Conservation (phyloP, 2,113 vertebrate species). For the Ancistrus triradiatus region DNA sequence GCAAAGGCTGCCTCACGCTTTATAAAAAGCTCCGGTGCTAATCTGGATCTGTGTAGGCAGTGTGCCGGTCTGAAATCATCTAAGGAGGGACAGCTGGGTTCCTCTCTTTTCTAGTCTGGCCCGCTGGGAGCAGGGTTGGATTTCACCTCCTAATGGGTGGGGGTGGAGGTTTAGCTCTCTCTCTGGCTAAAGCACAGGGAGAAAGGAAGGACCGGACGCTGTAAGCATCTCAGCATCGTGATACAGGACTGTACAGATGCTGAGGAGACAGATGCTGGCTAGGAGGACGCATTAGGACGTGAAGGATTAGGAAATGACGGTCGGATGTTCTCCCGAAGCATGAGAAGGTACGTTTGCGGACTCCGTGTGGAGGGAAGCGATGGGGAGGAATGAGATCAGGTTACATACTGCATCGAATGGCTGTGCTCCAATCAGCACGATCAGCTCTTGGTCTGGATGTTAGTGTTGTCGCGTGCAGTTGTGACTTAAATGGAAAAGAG, state of each 20-base stretch:
- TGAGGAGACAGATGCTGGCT: background rate
- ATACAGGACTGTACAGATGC: background rate
- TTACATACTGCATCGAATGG: conserved; percentile 23
- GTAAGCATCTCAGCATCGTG: conserved; percentile 42
- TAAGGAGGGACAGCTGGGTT: conserved; percentile 22
- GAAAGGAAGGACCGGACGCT: conserved; percentile 10
- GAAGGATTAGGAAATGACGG: background rate
- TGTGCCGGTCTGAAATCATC: conserved; percentile 29
- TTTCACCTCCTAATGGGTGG: conserved; percentile 63
- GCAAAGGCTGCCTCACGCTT: too few species aligned
- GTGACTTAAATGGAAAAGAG: too few species aligned
- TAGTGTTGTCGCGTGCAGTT: too few species aligned
- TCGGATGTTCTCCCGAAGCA: conserved; percentile 26
- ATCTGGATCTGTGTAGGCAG: background rate
- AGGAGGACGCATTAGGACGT: background rate
- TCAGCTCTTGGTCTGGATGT: background rate
- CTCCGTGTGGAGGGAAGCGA: background rate
- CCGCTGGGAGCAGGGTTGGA: conserved; percentile 56
- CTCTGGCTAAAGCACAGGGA: too few species aligned
- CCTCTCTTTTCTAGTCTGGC: conserved; percentile 20
- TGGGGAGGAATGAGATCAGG: background rate
- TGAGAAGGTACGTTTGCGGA: conserved; percentile 47
- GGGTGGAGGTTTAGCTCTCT: conserved; percentile 44
- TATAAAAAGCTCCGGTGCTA: too few species aligned
- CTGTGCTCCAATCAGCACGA: background rate